Evolutionary conservation across 2,888 invertebrate species (phyloP).

Genomic region (Ichneumoninae sp.): DNA sequence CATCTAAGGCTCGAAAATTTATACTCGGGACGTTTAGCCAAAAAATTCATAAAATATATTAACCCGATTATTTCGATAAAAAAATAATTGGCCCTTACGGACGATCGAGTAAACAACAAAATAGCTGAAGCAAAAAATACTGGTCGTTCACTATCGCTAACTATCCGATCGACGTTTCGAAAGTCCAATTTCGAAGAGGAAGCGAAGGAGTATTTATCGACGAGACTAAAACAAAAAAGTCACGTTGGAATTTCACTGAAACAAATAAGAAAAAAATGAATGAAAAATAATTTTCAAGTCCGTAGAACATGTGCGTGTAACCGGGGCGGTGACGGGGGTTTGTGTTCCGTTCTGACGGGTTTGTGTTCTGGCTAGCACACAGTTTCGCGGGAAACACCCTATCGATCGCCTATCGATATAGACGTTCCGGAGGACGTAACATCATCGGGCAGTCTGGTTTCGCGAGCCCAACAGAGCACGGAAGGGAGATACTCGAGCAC

Average conservation of each 20-base stretch:
- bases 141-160: no score
- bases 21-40: no score
- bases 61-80: no score
- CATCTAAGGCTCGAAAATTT: no score
- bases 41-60: no score
- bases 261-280: background rate
- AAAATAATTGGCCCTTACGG: no score
- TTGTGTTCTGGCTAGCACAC: background rate
- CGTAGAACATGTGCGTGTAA: background rate
- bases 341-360: background rate
- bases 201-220: background rate
- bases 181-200: background rate
- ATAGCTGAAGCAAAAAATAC: no score
- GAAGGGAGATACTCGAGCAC: slow-evolving; percentile 48
- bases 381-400: slow-evolving; percentile 3
- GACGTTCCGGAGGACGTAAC: slow-evolving; percentile 43
- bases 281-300: background rate
- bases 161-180: background rate
- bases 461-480: slow-evolving; percentile 38
- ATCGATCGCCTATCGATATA: slow-evolving; percentile 62
- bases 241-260: background rate
- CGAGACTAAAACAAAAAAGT: background rate
- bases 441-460: slow-evolving; percentile 9
- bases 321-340: background rate
- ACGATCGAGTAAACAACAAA: no score